These are phyloP conservation scores for Marmota monax DNA, from an alignment of 2,113 vertebrate genomes.

Conservation along the genomic window DNA sequence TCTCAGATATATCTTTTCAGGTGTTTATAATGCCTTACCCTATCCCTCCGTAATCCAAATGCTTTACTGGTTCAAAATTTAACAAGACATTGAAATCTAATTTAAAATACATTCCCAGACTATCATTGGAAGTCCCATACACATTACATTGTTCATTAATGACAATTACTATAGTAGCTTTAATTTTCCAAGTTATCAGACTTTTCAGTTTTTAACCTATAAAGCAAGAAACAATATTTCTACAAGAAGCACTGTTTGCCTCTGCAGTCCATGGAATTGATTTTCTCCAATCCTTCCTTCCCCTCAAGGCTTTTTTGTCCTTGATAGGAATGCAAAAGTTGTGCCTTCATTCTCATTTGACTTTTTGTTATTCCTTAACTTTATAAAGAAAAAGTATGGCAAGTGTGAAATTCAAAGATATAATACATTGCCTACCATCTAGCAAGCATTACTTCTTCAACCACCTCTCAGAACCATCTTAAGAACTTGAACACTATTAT, in stretches of 20 bases:
- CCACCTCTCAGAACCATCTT: neutral
- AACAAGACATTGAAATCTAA: neutral
- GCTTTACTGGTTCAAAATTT: neutral
- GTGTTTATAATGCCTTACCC: neutral
- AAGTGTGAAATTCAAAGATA: neutral
- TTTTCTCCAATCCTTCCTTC: neutral
- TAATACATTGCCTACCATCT: neutral
- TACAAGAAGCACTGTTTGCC: neutral
- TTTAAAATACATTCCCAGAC: neutral
- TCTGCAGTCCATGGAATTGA: neutral
- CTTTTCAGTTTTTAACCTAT: conserved; percentile 27
- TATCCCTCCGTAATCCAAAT: neutral
- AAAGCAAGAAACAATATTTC: neutral
- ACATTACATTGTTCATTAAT: neutral
- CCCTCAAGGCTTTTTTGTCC: neutral
- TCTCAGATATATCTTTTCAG: neutral
- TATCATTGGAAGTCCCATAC: neutral
- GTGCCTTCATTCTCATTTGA: neutral
- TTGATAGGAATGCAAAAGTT: neutral
- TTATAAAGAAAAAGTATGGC: neutral
- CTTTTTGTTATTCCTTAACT: conserved; percentile 2
- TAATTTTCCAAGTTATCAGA: neutral
- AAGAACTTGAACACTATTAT: neutral
- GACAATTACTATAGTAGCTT: neutral
- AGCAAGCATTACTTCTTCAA: neutral